phyloP scores from a whole-genome alignment of 2,888 invertebrate genomes.

The Himalopsyche japonica region DNA sequence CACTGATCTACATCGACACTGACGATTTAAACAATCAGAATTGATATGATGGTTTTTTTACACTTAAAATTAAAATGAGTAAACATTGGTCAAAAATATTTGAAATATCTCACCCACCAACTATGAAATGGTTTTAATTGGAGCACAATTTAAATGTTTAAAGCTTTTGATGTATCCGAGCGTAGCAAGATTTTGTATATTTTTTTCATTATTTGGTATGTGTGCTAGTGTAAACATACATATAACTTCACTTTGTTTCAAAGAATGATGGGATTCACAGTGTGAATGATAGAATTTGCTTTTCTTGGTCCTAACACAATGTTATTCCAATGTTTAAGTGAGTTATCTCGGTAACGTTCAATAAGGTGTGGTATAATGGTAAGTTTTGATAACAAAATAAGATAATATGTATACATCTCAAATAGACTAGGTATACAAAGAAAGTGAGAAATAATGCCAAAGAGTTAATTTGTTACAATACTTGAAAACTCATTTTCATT shows the following conservation, averaged over 20 bases:
- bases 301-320: background rate
- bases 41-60: no score
- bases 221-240: background rate
- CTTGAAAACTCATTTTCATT: no score
- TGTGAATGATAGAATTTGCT: background rate
- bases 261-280: background rate
- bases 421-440: no score
- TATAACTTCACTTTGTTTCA: background rate
- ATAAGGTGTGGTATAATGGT: background rate
- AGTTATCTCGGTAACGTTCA: background rate
- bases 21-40: no score
- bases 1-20: no score
- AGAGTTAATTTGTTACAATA: no score
- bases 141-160: background rate
- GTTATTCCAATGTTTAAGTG: background rate
- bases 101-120: no score
- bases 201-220: background rate
- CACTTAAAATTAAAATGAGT: no score
- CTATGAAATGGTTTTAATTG: no score
- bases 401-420: background rate
- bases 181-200: background rate
- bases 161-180: background rate
- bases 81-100: no score
- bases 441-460: no score
- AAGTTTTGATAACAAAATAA: background rate